These are phyloP conservation scores for Psix sp. DNA, from an alignment of 1,140 invertebrate genomes.

Conservation along the genomic window DNA sequence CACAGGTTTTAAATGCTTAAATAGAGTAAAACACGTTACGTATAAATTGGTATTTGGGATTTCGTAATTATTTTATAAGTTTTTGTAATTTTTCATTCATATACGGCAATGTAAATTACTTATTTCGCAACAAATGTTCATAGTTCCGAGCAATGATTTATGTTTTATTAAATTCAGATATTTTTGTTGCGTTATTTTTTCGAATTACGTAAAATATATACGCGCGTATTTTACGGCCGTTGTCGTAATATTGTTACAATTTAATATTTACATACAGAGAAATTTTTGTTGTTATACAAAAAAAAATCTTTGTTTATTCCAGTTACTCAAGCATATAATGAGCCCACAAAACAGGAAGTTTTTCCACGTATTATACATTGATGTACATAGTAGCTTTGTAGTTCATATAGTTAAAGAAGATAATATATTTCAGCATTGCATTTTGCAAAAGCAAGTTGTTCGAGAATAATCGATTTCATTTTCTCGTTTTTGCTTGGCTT, in stretches of 20 bases:
- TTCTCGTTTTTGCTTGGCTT: background rate
- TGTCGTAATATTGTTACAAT: background rate
- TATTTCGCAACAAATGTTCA: too few species aligned
- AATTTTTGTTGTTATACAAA: background rate
- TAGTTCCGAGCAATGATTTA: too few species aligned
- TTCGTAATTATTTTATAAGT: too few species aligned
- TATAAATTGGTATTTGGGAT: too few species aligned
- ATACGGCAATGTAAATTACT: too few species aligned
- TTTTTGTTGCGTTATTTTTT: too few species aligned
- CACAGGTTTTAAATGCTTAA: too few species aligned
- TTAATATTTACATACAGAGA: background rate
- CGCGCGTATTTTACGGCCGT: too few species aligned
- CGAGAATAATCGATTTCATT: conserved; percentile 4
- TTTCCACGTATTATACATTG: conserved; percentile 18
- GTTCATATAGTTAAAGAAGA: conserved; percentile 14
- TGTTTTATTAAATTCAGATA: too few species aligned
- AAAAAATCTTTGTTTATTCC: conserved; percentile 16
- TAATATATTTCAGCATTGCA: conserved; percentile 16
- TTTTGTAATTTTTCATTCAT: too few species aligned
- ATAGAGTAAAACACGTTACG: too few species aligned
- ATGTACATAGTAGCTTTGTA: conserved; percentile 10
- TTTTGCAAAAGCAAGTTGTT: conserved; percentile 7
- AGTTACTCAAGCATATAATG: conserved; percentile 10
- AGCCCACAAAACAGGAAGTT: conserved; percentile 18
- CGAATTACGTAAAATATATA: too few species aligned